phyloP scores from a whole-genome alignment of 1,140 invertebrate species.

The Laodelphax striatellus region DNA sequence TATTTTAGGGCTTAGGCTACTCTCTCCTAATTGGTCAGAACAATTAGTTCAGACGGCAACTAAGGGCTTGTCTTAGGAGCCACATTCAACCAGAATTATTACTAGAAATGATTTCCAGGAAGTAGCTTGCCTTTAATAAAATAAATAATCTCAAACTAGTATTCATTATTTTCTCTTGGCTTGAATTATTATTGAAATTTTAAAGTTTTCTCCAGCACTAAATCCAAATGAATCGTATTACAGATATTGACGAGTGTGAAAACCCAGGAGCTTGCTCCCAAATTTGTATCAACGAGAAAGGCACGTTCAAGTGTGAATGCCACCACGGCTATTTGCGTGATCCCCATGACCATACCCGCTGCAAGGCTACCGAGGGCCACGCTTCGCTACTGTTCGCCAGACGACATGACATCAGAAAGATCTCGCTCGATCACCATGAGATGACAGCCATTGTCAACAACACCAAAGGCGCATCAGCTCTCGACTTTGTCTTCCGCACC shows the following conservation, averaged over 20 bases:
- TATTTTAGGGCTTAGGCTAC: too few relatives aligned
- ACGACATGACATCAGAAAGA: constrained; percentile 69
- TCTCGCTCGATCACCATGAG: constrained; percentile 64
- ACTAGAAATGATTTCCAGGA: too few relatives aligned
- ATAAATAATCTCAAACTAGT: too few relatives aligned
- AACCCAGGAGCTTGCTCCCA: constrained; percentile 85
- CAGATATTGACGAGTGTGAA: constrained; percentile 89
- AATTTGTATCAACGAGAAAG: constrained; percentile 80
- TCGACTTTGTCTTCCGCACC: constrained; percentile 75
- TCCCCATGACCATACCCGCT: constrained; percentile 67
- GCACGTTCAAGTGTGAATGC: constrained; percentile 88
- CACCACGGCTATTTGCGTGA: constrained; percentile 74
- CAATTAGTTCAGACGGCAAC: too few relatives aligned
- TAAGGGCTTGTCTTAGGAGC: too few relatives aligned
- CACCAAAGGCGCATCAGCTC: constrained; percentile 72
- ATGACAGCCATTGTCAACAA: constrained; percentile 76
- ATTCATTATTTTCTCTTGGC: too few relatives aligned
- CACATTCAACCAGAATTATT: too few relatives aligned
- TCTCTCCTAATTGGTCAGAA: too few relatives aligned
- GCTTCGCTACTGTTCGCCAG: constrained; percentile 75
- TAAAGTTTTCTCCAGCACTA: too few relatives aligned
- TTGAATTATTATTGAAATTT: too few relatives aligned
- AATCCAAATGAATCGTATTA: too few relatives aligned
- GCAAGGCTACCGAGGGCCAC: constrained; percentile 63
- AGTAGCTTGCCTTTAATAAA: too few relatives aligned